Evolutionary conservation across 1,140 invertebrate species (phyloP).

Genomic region (Hyphantria cunea): DNA sequence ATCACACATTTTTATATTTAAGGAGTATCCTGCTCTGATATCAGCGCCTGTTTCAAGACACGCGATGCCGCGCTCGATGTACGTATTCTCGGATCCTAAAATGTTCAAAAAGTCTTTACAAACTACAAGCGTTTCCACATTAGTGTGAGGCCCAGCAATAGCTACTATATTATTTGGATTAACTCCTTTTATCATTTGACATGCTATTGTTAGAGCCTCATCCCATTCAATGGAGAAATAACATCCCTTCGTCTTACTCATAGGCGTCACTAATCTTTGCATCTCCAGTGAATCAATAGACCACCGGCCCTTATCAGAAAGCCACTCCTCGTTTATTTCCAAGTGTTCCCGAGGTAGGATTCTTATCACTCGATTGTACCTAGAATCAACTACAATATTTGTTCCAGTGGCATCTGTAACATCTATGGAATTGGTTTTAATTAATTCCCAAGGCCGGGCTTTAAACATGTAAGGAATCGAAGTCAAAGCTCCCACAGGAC

Average conservation of each 20-base stretch:
- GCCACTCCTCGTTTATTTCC: conserved; percentile 92
- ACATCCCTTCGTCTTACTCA: conserved; percentile 82
- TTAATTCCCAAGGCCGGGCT: conserved; percentile 85
- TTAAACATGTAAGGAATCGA: conserved; percentile 97
- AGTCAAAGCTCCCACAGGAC: conserved; percentile 98
- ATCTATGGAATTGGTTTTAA: conserved; percentile 87
- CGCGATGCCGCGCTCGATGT: conserved; percentile 51
- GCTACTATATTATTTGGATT: conserved; percentile 80
- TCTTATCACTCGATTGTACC: conserved; percentile 88
- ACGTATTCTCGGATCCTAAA: conserved; percentile 83
- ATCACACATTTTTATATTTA: conserved; percentile 71
- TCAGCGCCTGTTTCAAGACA: conserved; percentile 47
- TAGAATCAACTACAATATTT: conserved; percentile 87
- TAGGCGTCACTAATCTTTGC: conserved; percentile 87
- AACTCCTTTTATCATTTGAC: conserved; percentile 60
- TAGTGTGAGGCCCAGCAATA: conserved; percentile 85
- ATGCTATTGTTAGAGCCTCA: conserved; percentile 82
- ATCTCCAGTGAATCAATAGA: conserved; percentile 89
- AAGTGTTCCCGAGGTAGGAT: conserved; percentile 89
- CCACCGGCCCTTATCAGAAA: conserved; percentile 90
- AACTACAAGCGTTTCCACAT: conserved; percentile 86
- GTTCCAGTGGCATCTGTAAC: conserved; percentile 90
- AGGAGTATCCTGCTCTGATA: conserved; percentile 58
- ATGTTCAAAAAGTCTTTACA: conserved; percentile 88
- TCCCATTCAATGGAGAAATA: conserved; percentile 85